Evolutionary conservation across 2,888 invertebrate genomes (phyloP).

Genomic region (Endomychus coccineus): DNA sequence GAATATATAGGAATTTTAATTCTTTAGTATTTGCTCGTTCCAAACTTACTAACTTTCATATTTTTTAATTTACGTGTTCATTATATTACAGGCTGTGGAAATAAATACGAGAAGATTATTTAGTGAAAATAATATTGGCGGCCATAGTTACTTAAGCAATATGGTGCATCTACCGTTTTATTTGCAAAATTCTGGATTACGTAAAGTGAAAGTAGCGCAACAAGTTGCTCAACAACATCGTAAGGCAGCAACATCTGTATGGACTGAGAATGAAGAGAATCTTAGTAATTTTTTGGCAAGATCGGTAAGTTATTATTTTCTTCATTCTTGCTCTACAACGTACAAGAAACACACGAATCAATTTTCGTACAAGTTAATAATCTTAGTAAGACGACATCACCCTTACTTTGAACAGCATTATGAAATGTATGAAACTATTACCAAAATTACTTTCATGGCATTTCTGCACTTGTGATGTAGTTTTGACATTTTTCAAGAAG

Average conservation of each 20-base stretch:
- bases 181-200: conserved; percentile 90
- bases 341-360: no score
- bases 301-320: conserved; percentile 45
- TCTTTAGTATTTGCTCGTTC: no score
- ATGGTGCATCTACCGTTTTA: conserved; percentile 98
- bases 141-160: conserved; percentile 89
- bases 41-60: not conserved
- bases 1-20: no score
- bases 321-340: no score
- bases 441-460: no score
- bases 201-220: conserved; percentile 81
- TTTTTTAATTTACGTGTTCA: not conserved
- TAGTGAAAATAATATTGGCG: conserved; percentile 88
- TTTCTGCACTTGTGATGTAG: no score
- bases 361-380: no score
- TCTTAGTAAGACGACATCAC: no score
- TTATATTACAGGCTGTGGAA: conserved; percentile 67
- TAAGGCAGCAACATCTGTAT: conserved; percentile 35
- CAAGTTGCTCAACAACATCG: conserved; percentile 61
- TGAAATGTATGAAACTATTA: no score
- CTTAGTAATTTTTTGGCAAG: conserved; percentile 45
- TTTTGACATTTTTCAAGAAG: no score
- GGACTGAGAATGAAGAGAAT: conserved; percentile 52
- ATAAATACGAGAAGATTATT: conserved; percentile 80
- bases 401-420: no score